Evolutionary conservation across 2,888 invertebrate species (phyloP), one percentile per base, ranked within the genome.

Genomic region (Pterostichus madidus): DNA sequence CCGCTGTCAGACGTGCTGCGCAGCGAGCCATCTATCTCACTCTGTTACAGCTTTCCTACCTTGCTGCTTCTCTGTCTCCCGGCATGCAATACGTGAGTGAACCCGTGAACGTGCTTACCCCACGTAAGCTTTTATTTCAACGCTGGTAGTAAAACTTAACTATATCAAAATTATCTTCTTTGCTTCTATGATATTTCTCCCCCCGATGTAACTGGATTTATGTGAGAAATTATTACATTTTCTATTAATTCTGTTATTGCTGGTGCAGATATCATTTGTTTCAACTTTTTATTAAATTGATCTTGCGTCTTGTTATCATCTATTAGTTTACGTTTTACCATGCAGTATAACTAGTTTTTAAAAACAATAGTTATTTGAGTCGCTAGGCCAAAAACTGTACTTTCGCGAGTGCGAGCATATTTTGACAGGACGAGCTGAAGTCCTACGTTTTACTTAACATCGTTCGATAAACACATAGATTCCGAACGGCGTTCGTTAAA

Each of bases 101-200:
- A 56, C 56, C 17, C 17, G 17, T 2, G 56, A 56, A 56, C 56
- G 56, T 56, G 56, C 49, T 49, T 49, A 64, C 35, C 35, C 32
- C 64, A 64, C 64, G 64, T 64, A 64, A 64, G 44, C 68, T 71
- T 71, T 71, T 71, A 71, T 71, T 71, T 71, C 68, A 71, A 17
- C 39, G 44, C 39, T 64, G 32, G 15, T 71, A 71, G 15, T 46
- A 46, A 71, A 71, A 71, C 56, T 13, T 17, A 56, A 56, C 68
- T 71, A 44, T 71, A 71, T 71, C 68, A 71, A 71, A 71, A 71
- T 44, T 71, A 44, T 46, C 44, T 71, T 39, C 68, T 56, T 56
- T 71, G 13, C 17, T 71, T 15, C 17, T 17, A 44, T 1, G 39
- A 15, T 17, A 68, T n/a, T 2, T 44, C 10, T 44, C 44, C 3